These are phyloP conservation scores for Zygaena filipendulae DNA, from an alignment of 2,888 invertebrate genomes.

Conservation along the genomic window DNA sequence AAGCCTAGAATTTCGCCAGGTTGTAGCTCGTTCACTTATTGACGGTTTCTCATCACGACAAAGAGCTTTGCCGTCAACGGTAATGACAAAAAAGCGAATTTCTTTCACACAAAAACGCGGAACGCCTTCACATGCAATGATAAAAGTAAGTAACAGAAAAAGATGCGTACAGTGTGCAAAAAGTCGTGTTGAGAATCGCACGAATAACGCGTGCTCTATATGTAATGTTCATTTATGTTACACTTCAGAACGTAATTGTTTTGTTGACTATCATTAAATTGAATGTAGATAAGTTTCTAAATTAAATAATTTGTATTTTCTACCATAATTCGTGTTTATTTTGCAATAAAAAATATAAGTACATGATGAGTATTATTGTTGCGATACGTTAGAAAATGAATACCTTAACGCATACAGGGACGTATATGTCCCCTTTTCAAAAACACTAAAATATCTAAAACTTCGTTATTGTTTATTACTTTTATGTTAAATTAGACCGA, in stretches of 20 bases:
- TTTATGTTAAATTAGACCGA: too few species aligned
- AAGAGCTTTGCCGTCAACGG: not conserved
- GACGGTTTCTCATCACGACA: constrained; percentile 4
- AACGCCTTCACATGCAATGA: constrained; percentile 5
- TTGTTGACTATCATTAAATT: not conserved
- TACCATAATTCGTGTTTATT: not conserved
- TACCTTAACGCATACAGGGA: not conserved
- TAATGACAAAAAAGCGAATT: not conserved
- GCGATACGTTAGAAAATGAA: not conserved
- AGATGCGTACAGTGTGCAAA: constrained; percentile 6
- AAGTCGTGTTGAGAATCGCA: not conserved
- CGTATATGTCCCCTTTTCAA: too few species aligned
- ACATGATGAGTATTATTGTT: not conserved
- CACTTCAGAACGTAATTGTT: constrained; percentile 1
- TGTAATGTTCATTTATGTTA: constrained; percentile 4
- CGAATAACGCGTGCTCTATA: constrained; percentile 4
- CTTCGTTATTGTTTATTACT: too few species aligned
- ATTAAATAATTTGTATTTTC: not conserved
- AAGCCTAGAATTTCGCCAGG: constrained; percentile 5
- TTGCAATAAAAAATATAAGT: not conserved
- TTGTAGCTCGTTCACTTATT: constrained; percentile 5
- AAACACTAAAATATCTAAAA: too few species aligned
- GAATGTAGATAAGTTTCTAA: not conserved
- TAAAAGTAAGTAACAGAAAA: constrained; percentile 2
- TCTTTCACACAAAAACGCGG: constrained; percentile 1